These are phyloP conservation scores for Ciconia boyciana DNA, from an alignment of 2,113 vertebrate genomes.

Conservation along the genomic window DNA sequence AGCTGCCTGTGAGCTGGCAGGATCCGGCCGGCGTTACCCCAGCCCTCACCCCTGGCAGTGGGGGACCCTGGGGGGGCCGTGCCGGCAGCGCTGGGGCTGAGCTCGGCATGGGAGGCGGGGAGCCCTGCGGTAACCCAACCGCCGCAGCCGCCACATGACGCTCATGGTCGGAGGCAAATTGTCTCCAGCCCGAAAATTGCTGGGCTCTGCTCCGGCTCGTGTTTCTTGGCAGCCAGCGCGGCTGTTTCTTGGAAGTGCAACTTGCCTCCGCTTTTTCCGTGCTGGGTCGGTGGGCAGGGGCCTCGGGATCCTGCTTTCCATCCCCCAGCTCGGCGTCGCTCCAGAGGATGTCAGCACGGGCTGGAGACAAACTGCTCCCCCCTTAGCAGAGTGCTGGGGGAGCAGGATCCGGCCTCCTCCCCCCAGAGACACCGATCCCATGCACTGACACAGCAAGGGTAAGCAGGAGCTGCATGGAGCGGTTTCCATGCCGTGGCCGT, in stretches of 20 bases:
- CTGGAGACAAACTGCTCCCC: background rate
- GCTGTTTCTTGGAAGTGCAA: constrained; percentile 32
- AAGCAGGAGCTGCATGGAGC: background rate
- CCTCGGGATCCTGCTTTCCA: background rate
- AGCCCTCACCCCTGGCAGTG: background rate
- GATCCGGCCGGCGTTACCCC: background rate
- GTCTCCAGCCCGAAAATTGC: background rate
- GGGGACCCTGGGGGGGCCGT: fast-evolving
- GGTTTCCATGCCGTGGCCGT: fast-evolving
- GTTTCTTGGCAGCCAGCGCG: constrained; percentile 1
- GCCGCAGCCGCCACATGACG: background rate
- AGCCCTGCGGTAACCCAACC: background rate
- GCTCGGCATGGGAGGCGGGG: background rate
- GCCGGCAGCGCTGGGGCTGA: background rate
- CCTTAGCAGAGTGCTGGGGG: background rate
- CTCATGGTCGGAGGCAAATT: background rate
- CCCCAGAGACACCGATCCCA: background rate
- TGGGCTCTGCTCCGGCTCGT: constrained; percentile 24
- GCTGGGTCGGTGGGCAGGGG: background rate
- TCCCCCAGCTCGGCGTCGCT: background rate
- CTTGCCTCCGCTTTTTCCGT: background rate
- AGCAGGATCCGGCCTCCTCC: background rate
- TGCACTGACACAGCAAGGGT: fast-evolving
- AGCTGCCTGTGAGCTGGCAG: background rate
- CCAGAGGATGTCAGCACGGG: background rate